Conservation (phyloP, 2,797 vertebrate species). For the Echeneis naucrates region DNA sequence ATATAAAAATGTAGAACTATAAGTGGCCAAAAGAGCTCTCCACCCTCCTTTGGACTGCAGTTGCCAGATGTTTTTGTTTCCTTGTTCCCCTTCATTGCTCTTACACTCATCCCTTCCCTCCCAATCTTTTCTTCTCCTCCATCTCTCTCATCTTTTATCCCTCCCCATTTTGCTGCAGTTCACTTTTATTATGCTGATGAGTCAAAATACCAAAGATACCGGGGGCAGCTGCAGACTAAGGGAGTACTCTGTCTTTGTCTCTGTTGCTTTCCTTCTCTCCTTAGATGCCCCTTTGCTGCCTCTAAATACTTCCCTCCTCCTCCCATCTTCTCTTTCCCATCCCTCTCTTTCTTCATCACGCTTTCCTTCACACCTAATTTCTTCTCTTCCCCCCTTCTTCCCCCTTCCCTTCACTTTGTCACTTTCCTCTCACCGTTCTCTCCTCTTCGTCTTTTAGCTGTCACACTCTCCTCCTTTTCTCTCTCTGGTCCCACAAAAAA, state of each 20-base stretch:
- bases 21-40: background rate
- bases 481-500: constrained; percentile 38
- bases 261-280: constrained; percentile 40
- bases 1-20: background rate
- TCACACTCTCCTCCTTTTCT: constrained; percentile 11
- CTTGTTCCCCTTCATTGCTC: constrained; percentile 13
- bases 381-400: background rate
- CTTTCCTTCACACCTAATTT: constrained; percentile 22
- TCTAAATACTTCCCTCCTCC: constrained; percentile 14
- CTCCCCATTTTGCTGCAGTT: constrained; percentile 50
- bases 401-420: constrained; percentile 19
- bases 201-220: constrained; percentile 50
- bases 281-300: constrained; percentile 40
- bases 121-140: constrained; percentile 16
- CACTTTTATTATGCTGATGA: constrained; percentile 62
- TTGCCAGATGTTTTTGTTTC: constrained; percentile 13
- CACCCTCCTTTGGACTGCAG: constrained; percentile 1
- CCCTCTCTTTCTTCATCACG: background rate
- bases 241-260: constrained; percentile 26
- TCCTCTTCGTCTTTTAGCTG: constrained; percentile 18
- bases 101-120: constrained; percentile 13
- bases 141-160: constrained; percentile 45
- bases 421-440: constrained; percentile 10
- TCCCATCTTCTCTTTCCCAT: background rate
- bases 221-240: constrained; percentile 42